Evolutionary conservation across 2,797 vertebrate species (phyloP).

Genomic region (Chiropotes sagulatus): DNA sequence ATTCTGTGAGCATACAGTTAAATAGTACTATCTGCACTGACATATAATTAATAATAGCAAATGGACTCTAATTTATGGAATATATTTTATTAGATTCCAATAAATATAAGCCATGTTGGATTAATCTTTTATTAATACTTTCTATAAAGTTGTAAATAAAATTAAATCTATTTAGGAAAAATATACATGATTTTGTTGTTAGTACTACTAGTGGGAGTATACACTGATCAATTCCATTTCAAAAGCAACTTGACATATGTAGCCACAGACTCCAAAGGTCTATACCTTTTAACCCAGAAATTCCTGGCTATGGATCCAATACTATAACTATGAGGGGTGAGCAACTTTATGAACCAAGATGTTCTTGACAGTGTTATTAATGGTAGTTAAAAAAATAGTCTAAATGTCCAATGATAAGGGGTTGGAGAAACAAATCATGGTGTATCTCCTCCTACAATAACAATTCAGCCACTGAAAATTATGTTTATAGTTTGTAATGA

Average conservation of each 20-base stretch:
- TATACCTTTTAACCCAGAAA: neutral
- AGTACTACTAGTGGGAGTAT: neutral
- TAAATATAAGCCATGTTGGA: conserved; percentile 8
- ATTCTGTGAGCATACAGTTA: neutral
- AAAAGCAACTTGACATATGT: neutral
- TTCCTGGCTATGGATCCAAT: neutral
- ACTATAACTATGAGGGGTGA: neutral
- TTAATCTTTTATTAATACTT: conserved; percentile 16
- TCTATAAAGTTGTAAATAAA: conserved; percentile 37
- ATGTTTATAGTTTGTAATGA: neutral
- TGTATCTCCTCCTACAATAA: neutral
- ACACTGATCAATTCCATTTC: neutral
- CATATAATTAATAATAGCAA: neutral
- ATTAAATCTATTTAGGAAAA: neutral
- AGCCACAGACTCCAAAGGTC: neutral
- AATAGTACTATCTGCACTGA: neutral
- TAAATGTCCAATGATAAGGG: neutral
- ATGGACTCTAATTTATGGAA: neutral
- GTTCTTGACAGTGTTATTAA: neutral
- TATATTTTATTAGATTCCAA: neutral
- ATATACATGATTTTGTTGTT: neutral
- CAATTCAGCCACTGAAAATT: neutral
- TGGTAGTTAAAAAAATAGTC: neutral
- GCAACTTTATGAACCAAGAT: neutral
- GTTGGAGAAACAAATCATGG: neutral